These are phyloP conservation scores for Eretmocerus hayati DNA, from an alignment of 2,888 invertebrate genomes.

Conservation along the genomic window DNA sequence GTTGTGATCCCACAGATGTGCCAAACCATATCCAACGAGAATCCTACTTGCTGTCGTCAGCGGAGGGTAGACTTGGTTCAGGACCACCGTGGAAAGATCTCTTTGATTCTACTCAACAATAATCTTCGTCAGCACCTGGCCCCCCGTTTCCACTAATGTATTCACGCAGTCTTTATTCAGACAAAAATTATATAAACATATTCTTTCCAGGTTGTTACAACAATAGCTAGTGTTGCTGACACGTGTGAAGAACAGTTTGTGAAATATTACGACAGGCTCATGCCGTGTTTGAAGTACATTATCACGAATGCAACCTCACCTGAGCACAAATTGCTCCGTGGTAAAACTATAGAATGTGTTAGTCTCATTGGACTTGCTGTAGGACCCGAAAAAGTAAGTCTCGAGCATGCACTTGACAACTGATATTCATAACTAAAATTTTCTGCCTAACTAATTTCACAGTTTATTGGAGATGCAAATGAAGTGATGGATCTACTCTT, in stretches of 20 bases:
- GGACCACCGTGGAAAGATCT: too few species aligned
- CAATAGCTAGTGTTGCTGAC: slow-evolving; percentile 97
- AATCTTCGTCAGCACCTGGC: too few species aligned
- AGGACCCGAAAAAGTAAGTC: slow-evolving; percentile 61
- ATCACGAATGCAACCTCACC: slow-evolving; percentile 86
- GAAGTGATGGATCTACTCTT: slow-evolving; percentile 93
- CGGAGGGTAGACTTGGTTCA: too few species aligned
- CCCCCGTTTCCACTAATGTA: too few species aligned
- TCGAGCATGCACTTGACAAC: too few species aligned
- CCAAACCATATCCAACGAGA: too few species aligned
- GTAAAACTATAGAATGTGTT: slow-evolving; percentile 98
- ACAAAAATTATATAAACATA: neutral
- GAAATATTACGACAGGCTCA: slow-evolving; percentile 83
- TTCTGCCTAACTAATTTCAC: slow-evolving; percentile 16
- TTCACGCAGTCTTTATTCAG: too few species aligned
- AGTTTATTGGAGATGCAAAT: slow-evolving; percentile 83
- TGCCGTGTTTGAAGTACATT: slow-evolving; percentile 93
- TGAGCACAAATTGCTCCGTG: slow-evolving; percentile 84
- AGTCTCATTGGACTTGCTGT: slow-evolving; percentile 91
- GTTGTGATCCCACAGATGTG: too few species aligned
- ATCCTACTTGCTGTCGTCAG: too few species aligned
- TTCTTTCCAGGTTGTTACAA: slow-evolving; percentile 69
- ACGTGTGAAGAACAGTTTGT: slow-evolving; percentile 95
- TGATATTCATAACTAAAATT: slow-evolving; percentile 3
- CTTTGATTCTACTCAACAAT: too few species aligned